These are phyloP conservation scores for Helarctos malayanus DNA, from an alignment of 2,797 vertebrate species.

Conservation along the genomic window DNA sequence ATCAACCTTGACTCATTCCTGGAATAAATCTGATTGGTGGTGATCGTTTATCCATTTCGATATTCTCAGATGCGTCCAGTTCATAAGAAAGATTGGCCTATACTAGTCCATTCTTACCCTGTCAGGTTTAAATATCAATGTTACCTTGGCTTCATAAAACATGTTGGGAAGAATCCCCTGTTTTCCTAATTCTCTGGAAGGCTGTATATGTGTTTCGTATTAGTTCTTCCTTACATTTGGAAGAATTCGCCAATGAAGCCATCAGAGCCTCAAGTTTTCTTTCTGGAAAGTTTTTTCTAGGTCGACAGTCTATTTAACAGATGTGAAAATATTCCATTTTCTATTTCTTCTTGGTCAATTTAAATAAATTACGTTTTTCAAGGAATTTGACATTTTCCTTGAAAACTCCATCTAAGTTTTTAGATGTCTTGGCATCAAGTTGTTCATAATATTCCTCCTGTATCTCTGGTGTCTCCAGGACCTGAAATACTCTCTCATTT, in stretches of 20 bases:
- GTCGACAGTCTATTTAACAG: neutral
- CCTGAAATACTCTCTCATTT: neutral
- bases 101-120: constrained; percentile 2
- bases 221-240: neutral
- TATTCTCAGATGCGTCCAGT: neutral
- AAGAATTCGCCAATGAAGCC: neutral
- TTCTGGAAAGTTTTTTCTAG: neutral
- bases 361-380: neutral
- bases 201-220: neutral
- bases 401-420: neutral
- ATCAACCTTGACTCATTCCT: neutral
- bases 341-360: neutral
- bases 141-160: neutral
- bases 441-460: neutral
- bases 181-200: neutral
- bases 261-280: neutral
- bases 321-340: neutral
- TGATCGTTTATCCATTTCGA: neutral
- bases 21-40: neutral
- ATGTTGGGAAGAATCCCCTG: neutral
- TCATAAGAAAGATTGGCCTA: neutral
- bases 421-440: neutral
- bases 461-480: neutral
- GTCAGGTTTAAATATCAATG: neutral
- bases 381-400: neutral